These are phyloP conservation scores for Lutjanus erythropterus DNA, from an alignment of 2,113 vertebrate genomes.

Conservation along the genomic window DNA sequence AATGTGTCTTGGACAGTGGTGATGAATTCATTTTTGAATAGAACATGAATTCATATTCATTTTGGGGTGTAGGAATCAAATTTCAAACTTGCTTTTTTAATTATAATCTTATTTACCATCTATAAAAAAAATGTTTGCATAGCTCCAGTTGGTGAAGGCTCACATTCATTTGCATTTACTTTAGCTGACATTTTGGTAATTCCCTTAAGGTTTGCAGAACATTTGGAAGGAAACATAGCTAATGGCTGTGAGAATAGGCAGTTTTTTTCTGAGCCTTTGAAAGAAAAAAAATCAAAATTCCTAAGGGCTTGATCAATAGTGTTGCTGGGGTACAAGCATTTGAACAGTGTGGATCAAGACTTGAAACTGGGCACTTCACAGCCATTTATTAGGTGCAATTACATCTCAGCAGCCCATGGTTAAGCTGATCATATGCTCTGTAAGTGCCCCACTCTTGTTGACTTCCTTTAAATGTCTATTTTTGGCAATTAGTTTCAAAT, in stretches of 20 bases:
- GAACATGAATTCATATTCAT: neutral
- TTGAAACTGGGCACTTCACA: conserved; percentile 61
- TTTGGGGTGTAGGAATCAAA: neutral
- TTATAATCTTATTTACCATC: neutral
- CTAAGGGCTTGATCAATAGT: neutral
- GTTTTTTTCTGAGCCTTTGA: neutral
- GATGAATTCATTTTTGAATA: neutral
- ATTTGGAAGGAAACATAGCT: neutral
- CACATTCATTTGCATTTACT: no score
- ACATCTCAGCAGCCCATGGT: conserved; percentile 74
- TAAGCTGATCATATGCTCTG: conserved; percentile 79
- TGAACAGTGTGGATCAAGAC: conserved; percentile 50
- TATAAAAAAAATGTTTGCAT: no score
- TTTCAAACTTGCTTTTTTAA: neutral
- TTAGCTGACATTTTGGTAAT: neutral
- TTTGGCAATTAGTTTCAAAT: conserved; percentile 78
- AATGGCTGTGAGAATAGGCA: neutral
- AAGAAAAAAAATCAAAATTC: neutral
- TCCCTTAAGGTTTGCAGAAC: neutral
- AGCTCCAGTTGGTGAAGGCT: no score
- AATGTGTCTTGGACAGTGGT: neutral
- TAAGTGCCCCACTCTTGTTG: conserved; percentile 74
- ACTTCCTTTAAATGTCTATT: conserved; percentile 71
- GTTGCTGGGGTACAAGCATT: neutral
- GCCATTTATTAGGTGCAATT: conserved; percentile 80